These are phyloP conservation scores for Daphoenositta chrysoptera DNA, from an alignment of 2,113 vertebrate species.

Conservation along the genomic window DNA sequence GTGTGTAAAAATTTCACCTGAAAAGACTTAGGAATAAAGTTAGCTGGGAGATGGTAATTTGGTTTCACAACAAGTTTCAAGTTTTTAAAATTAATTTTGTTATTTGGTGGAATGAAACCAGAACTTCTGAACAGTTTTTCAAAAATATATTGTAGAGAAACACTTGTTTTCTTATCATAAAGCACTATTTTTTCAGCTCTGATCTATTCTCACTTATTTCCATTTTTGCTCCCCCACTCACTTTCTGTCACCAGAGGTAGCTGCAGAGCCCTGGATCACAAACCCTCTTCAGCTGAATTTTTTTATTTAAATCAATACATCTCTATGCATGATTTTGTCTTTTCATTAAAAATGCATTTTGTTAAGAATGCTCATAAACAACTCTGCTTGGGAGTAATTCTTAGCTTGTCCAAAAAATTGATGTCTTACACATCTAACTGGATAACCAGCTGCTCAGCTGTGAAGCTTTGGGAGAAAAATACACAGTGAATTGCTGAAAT, in stretches of 20 bases:
- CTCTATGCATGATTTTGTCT: background rate
- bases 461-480: background rate
- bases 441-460: background rate
- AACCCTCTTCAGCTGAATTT: background rate
- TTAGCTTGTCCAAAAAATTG: background rate
- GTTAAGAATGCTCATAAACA: background rate
- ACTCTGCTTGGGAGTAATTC: background rate
- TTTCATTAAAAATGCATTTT: background rate
- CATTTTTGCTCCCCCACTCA: background rate
- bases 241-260: slow-evolving; percentile 2
- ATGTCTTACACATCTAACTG: background rate
- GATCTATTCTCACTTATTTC: background rate
- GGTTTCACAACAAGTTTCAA: background rate
- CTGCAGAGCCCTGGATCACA: background rate
- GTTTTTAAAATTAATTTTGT: background rate
- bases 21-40: background rate
- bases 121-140: background rate
- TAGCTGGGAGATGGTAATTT: background rate
- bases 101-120: background rate
- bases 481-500: background rate
- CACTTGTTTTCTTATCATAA: background rate
- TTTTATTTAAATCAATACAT: background rate
- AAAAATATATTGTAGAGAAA: background rate
- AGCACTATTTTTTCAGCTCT: background rate
- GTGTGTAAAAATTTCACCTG: background rate